phyloP scores from a whole-genome alignment of 2,113 vertebrate genomes.

The Syngnathus typhle region DNA sequence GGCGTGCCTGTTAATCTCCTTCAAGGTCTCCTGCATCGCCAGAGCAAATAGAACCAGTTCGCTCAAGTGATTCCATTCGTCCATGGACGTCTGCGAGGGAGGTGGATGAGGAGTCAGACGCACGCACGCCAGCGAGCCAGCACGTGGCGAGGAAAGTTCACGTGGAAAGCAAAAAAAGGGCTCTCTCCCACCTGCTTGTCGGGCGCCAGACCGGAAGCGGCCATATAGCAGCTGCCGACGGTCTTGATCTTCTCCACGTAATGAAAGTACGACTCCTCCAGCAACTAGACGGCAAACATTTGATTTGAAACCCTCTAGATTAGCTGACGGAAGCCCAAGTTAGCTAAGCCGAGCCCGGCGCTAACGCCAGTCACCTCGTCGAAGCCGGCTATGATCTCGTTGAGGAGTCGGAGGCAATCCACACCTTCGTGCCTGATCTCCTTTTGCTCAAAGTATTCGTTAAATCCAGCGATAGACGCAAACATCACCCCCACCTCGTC shows the following conservation, averaged over 20 bases:
- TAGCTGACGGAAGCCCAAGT: no score
- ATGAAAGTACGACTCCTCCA: conserved; percentile 89
- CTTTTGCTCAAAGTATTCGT: conserved; percentile 91
- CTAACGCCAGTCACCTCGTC: conserved; percentile 78
- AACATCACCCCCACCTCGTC: conserved; percentile 96
- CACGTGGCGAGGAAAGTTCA: not conserved
- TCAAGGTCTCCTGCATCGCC: conserved; percentile 89
- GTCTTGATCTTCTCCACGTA: conserved; percentile 98
- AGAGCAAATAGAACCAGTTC: conserved; percentile 91
- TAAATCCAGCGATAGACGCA: conserved; percentile 90
- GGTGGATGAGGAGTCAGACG: not conserved
- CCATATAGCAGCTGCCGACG: conserved; percentile 96
- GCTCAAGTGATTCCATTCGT: conserved; percentile 90
- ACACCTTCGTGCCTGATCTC: conserved; percentile 93
- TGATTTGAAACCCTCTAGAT: not conserved
- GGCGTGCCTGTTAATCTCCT: conserved; percentile 85
- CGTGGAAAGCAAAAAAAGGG: no score
- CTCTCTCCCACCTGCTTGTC: conserved; percentile 78
- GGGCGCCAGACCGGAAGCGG: conserved; percentile 89
- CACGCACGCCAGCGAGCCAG: not conserved
- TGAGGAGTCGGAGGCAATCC: conserved; percentile 86
- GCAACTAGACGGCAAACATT: conserved; percentile 64
- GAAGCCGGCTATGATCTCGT: conserved; percentile 94
- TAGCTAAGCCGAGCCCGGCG: no score
- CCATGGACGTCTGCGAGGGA: conserved; percentile 71